Percentiles rank a stretch among this genome's conserved stretches.
These are phyloP conservation scores for Edolisoma coerulescens DNA, from an alignment of 2,113 vertebrate genomes.

Conservation along the genomic window DNA sequence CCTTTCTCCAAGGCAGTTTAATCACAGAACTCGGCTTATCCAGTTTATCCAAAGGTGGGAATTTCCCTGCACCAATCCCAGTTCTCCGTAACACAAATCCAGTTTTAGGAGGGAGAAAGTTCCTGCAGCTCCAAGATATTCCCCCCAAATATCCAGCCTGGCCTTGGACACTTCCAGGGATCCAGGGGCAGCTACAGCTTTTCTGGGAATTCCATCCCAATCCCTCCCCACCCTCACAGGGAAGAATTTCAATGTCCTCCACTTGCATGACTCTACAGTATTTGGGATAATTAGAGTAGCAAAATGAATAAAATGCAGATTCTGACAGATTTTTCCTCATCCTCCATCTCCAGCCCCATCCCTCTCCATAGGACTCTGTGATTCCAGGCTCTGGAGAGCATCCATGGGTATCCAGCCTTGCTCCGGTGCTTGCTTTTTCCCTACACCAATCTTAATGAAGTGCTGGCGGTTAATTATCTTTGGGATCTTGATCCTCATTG, in stretches of 20 bases:
- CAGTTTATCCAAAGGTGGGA: too few species aligned
- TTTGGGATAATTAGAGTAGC: not conserved
- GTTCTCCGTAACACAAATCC: too few species aligned
- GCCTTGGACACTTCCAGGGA: not conserved
- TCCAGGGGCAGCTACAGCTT: too few species aligned
- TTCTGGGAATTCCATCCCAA: not conserved
- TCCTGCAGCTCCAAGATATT: not conserved
- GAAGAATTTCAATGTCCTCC: not conserved
- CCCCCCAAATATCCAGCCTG: not conserved
- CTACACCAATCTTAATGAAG: fast-evolving
- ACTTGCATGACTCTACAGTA: fast-evolving
- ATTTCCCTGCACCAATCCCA: too few species aligned
- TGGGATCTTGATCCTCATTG: not conserved
- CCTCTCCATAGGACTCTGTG: not conserved
- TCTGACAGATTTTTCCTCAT: not conserved
- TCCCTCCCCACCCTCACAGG: not conserved
- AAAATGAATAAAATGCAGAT: not conserved
- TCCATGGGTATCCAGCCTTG: not conserved
- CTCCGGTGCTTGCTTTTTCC: fast-evolving
- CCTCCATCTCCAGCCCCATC: not conserved
- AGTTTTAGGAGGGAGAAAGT: not conserved
- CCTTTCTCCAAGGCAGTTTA: too few species aligned
- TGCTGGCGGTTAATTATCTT: not conserved
- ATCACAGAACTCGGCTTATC: too few species aligned
- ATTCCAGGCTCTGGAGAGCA: not conserved